Percentiles rank a stretch among this genome's conserved stretches.
These are phyloP conservation scores for Ardeotis arabs DNA, from an alignment of 2,113 vertebrate species.

Conservation along the genomic window DNA sequence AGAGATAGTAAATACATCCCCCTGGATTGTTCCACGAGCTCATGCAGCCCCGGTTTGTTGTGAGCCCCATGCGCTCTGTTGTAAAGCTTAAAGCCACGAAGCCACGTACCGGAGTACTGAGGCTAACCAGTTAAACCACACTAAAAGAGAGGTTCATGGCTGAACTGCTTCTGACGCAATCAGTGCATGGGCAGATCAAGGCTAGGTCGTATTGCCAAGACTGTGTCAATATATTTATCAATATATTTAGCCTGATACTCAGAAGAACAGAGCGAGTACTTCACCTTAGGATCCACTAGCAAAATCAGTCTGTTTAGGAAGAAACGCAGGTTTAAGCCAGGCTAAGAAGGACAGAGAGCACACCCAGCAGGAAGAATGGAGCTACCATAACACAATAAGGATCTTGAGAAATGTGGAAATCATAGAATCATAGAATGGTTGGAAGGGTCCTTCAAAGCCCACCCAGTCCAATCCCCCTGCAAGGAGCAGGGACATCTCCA, in stretches of 20 bases:
- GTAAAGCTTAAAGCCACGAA: not conserved
- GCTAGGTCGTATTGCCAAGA: not conserved
- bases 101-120: accelerated
- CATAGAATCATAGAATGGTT: not conserved
- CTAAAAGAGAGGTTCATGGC: not conserved
- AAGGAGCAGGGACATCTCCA: not conserved
- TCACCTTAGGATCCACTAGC: not conserved
- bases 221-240: not conserved
- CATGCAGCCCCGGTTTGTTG: not conserved
- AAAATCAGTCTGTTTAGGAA: not conserved
- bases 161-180: not conserved
- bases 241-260: not conserved
- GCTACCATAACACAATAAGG: not conserved
- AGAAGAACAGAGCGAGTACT: not conserved
- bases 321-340: not conserved
- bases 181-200: not conserved
- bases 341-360: not conserved
- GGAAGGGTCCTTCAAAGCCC: not conserved
- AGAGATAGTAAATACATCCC: not conserved
- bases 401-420: not conserved
- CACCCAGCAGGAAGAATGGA: not conserved
- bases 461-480: not conserved
- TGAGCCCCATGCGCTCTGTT: not conserved
- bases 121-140: not conserved
- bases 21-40: not conserved